phyloP scores from a whole-genome alignment of 1,140 invertebrate genomes.

The Neoseiulus cucumeris region DNA sequence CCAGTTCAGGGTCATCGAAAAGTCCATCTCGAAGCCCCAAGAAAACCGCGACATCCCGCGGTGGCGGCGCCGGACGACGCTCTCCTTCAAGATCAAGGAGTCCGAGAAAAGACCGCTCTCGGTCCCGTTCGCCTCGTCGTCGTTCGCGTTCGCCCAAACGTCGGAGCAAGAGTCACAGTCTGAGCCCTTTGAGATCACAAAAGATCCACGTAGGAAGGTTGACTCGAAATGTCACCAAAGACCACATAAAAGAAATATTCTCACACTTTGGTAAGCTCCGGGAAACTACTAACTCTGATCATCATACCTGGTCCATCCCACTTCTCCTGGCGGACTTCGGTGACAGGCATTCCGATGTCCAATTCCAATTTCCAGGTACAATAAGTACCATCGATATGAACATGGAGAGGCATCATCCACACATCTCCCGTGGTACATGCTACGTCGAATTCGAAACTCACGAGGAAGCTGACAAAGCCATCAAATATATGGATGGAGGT shows the following conservation, averaged over 20 bases:
- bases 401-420: conserved; percentile 59
- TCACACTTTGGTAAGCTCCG: conserved; percentile 38
- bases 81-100: neutral
- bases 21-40: too few relatives aligned
- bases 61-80: neutral
- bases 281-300: neutral
- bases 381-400: conserved; percentile 78
- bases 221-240: conserved; percentile 67
- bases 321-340: neutral
- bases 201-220: conserved; percentile 81
- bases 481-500: conserved; percentile 98
- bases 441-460: conserved; percentile 83
- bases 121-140: neutral
- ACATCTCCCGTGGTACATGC: conserved; percentile 66
- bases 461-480: conserved; percentile 90
- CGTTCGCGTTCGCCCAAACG: conserved; percentile 1
- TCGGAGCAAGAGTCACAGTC: neutral
- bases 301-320: neutral
- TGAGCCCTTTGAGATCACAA: conserved; percentile 43
- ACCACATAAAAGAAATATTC: conserved; percentile 89
- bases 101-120: neutral
- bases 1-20: neutral
- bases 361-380: conserved; percentile 33
- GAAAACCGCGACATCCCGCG: too few relatives aligned
- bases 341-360: neutral